Conservation (phyloP, 2,888 invertebrate species). For the Agelastica alni region DNA sequence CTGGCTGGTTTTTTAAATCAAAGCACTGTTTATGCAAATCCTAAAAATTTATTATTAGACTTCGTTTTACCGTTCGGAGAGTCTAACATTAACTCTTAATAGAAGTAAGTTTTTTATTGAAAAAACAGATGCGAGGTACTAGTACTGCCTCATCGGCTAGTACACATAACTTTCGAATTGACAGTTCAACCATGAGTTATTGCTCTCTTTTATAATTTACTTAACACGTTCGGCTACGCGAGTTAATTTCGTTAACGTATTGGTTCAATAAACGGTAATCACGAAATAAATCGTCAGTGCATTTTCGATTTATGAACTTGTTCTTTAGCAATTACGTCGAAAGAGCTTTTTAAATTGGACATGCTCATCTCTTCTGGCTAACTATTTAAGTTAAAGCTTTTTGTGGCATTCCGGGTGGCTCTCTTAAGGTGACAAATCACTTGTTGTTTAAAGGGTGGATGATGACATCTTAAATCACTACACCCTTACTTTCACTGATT, state of each 20-base stretch:
- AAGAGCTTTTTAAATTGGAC: slow-evolving; percentile 24
- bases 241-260: slow-evolving; percentile 36
- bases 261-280: slow-evolving; percentile 36
- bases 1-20: too few species aligned
- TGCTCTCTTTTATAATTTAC: slow-evolving; percentile 33
- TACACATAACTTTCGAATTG: slow-evolving; percentile 34
- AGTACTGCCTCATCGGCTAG: neutral
- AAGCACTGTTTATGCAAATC: too few species aligned
- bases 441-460: neutral
- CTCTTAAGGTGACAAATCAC: neutral
- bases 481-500: too few species aligned
- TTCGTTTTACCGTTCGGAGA: too few species aligned
- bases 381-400: slow-evolving; percentile 4
- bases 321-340: slow-evolving; percentile 28
- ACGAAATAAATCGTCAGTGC: slow-evolving; percentile 34
- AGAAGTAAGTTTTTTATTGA: neutral
- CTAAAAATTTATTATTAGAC: too few species aligned
- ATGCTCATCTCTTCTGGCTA: slow-evolving; percentile 24
- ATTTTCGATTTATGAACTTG: slow-evolving; percentile 31
- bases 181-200: slow-evolving; percentile 32
- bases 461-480: too few species aligned
- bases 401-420: neutral
- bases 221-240: slow-evolving; percentile 32
- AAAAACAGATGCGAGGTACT: neutral
- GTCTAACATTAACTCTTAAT: too few species aligned